phyloP scores from a whole-genome alignment of 2,113 vertebrate species.

The Myiagra hebetior region DNA sequence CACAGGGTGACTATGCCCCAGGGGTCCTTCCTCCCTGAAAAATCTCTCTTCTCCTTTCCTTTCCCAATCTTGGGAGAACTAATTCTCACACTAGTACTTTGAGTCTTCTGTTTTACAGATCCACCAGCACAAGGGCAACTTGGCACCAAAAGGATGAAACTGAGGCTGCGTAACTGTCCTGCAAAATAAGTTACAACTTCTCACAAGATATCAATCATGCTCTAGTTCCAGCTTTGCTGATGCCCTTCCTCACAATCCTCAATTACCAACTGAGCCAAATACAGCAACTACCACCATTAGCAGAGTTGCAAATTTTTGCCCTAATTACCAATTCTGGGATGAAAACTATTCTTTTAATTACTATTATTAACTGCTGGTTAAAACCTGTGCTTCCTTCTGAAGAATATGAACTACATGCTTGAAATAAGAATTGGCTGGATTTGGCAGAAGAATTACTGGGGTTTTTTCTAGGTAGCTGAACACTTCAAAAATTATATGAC shows the following conservation, averaged over 20 bases:
- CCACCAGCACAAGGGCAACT: neutral
- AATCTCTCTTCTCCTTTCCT: neutral
- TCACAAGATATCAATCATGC: neutral
- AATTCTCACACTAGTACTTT: neutral
- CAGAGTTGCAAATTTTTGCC: conserved; percentile 34
- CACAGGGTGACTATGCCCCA: rapidly evolving
- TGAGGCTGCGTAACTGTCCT: neutral
- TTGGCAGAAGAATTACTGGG: neutral
- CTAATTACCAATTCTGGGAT: conserved; percentile 31
- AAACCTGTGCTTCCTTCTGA: neutral
- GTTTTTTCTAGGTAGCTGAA: neutral
- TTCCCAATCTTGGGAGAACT: neutral
- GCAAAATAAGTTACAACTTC: neutral
- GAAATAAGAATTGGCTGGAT: neutral
- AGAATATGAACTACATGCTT: neutral
- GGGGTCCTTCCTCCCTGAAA: neutral
- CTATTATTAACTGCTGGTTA: neutral
- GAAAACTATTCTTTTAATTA: neutral
- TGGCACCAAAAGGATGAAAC: neutral
- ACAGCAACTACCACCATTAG: neutral
- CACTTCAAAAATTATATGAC: neutral
- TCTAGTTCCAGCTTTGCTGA: conserved; percentile 19
- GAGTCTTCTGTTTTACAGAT: neutral
- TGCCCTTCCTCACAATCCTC: neutral
- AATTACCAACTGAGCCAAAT: neutral